Conservation (phyloP, 2,888 invertebrate species). For the Drosophila mettleri region DNA sequence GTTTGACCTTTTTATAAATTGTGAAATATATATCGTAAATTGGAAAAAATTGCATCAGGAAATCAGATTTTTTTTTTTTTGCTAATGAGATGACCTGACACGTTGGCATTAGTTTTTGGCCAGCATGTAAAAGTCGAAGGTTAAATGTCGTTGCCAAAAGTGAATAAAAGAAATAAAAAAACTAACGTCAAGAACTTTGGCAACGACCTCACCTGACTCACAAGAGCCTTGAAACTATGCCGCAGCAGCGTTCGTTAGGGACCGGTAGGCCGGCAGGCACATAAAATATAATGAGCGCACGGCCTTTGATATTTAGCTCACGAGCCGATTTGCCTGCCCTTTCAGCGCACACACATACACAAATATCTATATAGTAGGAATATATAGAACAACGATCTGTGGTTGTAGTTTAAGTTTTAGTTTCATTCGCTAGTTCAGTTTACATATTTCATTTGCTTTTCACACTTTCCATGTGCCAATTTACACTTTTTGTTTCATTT, state of each 20-base stretch:
- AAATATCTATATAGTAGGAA: not conserved
- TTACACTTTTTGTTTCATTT: constrained; percentile 71
- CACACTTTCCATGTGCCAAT: constrained; percentile 80
- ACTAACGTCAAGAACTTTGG: constrained; percentile 45
- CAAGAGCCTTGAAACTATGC: constrained; percentile 69
- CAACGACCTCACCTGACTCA: constrained; percentile 57
- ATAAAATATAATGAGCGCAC: constrained; percentile 75
- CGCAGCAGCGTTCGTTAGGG: constrained; percentile 25
- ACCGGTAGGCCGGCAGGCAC: constrained; percentile 56
- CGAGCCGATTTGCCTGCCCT: constrained; percentile 22
- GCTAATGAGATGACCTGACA: constrained; percentile 31
- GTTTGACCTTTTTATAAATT: constrained; percentile 1
- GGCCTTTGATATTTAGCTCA: constrained; percentile 75
- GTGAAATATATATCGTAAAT: not conserved
- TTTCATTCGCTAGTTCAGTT: constrained; percentile 14
- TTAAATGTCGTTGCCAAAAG: constrained; percentile 43
- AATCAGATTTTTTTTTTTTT: constrained; percentile 6
- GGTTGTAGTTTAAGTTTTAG: constrained; percentile 33
- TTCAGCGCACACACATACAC: constrained; percentile 2
- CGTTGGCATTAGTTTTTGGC: constrained; percentile 41
- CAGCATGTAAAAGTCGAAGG: constrained; percentile 54
- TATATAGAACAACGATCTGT: constrained; percentile 29
- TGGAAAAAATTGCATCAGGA: constrained; percentile 4
- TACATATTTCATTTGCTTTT: constrained; percentile 62
- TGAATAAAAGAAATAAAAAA: not conserved